Evolutionary conservation across 2,797 vertebrate species (phyloP).

Genomic region (Onychomys torridus): DNA sequence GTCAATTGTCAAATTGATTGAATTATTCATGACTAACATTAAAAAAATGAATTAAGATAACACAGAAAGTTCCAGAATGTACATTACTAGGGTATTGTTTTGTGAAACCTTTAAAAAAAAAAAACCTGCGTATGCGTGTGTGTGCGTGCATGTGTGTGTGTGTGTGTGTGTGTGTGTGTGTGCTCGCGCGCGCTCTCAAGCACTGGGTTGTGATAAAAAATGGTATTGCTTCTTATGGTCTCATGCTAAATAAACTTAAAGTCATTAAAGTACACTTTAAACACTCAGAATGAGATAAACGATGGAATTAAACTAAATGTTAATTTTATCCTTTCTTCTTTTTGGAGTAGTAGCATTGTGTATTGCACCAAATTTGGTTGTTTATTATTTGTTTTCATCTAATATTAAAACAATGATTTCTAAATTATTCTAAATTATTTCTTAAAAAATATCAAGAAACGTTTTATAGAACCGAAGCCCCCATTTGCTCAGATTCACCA

Average conservation of each 20-base stretch:
- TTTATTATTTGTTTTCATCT: conserved; percentile 65
- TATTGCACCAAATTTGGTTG: conserved; percentile 40
- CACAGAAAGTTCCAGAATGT: background rate
- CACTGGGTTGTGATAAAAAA: conserved; percentile 25
- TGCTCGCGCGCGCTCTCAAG: rapidly evolving
- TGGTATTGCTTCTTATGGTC: conserved; percentile 36
- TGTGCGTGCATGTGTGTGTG: background rate
- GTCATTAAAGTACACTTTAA: background rate
- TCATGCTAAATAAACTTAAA: conserved; percentile 47
- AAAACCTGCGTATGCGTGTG: background rate
- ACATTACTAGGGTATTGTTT: conserved; percentile 31
- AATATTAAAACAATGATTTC: conserved; percentile 30
- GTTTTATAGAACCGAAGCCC: conserved; percentile 1
- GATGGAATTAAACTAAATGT: conserved; percentile 46
- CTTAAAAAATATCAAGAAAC: conserved; percentile 23
- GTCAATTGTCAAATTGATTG: conserved; percentile 54
- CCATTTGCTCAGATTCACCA: background rate
- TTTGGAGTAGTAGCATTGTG: conserved; percentile 42
- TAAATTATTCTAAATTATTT: conserved; percentile 24
- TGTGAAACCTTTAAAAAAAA: conserved; percentile 12
- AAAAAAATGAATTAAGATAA: conserved; percentile 18
- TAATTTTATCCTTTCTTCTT: conserved; percentile 20
- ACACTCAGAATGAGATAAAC: background rate
- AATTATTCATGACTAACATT: conserved; percentile 6
- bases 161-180: rapidly evolving